Evolutionary conservation across 2,113 vertebrate genomes (phyloP), one percentile per base, ranked within the genome.

Genomic region (Sciurus niger): DNA sequence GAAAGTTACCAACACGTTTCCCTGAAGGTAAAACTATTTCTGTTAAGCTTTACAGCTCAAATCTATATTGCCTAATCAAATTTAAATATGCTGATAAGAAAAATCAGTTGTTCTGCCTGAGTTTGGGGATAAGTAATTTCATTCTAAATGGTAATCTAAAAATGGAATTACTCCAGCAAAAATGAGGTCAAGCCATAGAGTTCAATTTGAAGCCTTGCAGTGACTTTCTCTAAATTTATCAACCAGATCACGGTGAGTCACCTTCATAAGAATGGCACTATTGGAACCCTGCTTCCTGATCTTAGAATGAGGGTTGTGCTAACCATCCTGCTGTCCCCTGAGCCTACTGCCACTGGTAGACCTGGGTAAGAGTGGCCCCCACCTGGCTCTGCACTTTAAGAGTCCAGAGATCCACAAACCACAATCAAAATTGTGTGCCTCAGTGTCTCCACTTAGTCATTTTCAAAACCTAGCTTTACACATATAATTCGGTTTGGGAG

Each of bases 121-220:
- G 63, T 89, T 79, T 78, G 70, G 55, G 79, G 37, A 92, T 92
- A 93, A 87, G 40, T 95, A 63, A 92, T 89, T 96, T 74, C 51
- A 90, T 76, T 74, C 55, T 83, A 70, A 79, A 68, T 91, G 72
- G 74, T 73, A 86, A 95, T 86, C 92, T 95, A 55, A 84, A 91
- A 83, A 74, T 73, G 43, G 79, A 83, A 79, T 96, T 93, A 91
- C 77, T 63, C 63, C 12, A 89, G 63, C 3, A 84, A 93, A 95
- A 95, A 93, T 89, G 46, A 96, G 60, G 84, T 79, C 70, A 90
- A 90, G 90, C 17, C 78, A 80, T 34, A 93, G 58, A 77, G 51
- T 53, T 94, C 25, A 70, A 17, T 68, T 79, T 90, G 72, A 88
- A 90, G 79, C 25, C 51, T 84, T 78, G 37, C 34, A 48, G 40